Evolutionary conservation across 2,113 vertebrate genomes (phyloP), one percentile per base, ranked within the genome.

Genomic region (Strix uralensis): DNA sequence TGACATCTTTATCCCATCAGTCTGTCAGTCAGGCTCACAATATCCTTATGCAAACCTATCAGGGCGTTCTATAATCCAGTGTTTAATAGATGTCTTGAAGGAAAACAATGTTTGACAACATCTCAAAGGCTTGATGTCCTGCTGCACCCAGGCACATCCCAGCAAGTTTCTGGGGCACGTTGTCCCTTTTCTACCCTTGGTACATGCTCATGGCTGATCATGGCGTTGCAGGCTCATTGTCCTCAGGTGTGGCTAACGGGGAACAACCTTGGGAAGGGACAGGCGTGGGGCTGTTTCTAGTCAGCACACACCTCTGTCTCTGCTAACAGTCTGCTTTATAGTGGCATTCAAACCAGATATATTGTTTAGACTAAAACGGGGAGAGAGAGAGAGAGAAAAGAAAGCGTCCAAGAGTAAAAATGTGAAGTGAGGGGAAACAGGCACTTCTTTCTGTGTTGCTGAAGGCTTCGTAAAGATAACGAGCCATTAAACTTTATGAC

Each of bases 401-500:
- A 74, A 92, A 67, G 20, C 4, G 1, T 73, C 75, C 69, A 62
- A 34, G 7, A 78, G 42, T 40, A 44, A 93, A 86, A 55, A 88
- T 42, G 55, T 77, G 71, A 88, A 88, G 34, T 66, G 79, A 92
- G 46, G 46, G 67, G 70, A 88, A 94, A 42, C 67, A 90, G 79
- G 55, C 62, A 32, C 46, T 92, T 92, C 55, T 32, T 85, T 46
- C 62, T 81, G 8, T 32, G 46, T 36, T 75, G 67, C 62, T 93
- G 85, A 88, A 93, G 55, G n/a, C 58, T 93, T 65, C 0, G 0
- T 71, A 74, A 52, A 83, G 63, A 88, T 93, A 95, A 86, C 59
- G 88, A 92, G 23, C 51, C 55, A 78, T 78, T 94, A 93, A 88
- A 81, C 34, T 86, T 97, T 80, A 93, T 67, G 75, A 74, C 27